Conservation (phyloP, 2,797 vertebrate genomes). For the Parotocinclus haroldoi region DNA sequence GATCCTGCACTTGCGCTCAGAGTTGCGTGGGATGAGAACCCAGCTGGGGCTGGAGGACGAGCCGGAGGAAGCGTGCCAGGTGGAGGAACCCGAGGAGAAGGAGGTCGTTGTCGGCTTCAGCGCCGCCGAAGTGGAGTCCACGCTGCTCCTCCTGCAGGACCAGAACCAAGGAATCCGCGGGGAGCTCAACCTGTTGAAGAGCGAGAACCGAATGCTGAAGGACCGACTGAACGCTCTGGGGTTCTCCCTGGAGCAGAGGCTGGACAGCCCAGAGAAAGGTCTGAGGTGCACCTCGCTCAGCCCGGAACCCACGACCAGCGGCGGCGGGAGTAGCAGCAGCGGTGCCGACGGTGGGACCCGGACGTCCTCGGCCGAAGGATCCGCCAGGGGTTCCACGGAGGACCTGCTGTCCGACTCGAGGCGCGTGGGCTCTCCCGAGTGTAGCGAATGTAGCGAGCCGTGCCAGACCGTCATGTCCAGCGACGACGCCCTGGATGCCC, state of each 20-base stretch:
- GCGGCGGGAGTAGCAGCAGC: slow-evolving; percentile 69
- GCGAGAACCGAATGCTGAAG: slow-evolving; percentile 85
- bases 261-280: slow-evolving; percentile 78
- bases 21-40: slow-evolving; percentile 76
- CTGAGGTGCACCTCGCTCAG: slow-evolving; percentile 74
- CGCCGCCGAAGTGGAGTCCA: slow-evolving; percentile 77
- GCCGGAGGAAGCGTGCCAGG: slow-evolving; percentile 33
- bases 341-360: slow-evolving; percentile 65
- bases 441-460: slow-evolving; percentile 83
- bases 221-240: slow-evolving; percentile 82
- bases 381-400: slow-evolving; percentile 81
- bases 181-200: slow-evolving; percentile 82
- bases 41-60: slow-evolving; percentile 77
- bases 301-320: slow-evolving; percentile 66
- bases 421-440: slow-evolving; percentile 63
- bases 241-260: slow-evolving; percentile 81
- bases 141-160: slow-evolving; percentile 77
- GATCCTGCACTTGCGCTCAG: slow-evolving; percentile 77
- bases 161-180: slow-evolving; percentile 81
- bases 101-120: slow-evolving; percentile 59
- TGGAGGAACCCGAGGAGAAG: slow-evolving; percentile 56
- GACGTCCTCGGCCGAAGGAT: slow-evolving; percentile 80
- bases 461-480: slow-evolving; percentile 84
- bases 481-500: slow-evolving; percentile 82
- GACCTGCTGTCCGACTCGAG: slow-evolving; percentile 59